Evolutionary conservation across 1,140 invertebrate species (phyloP), one percentile per base, ranked within the genome.

Genomic region (Aradophagus sp.): DNA sequence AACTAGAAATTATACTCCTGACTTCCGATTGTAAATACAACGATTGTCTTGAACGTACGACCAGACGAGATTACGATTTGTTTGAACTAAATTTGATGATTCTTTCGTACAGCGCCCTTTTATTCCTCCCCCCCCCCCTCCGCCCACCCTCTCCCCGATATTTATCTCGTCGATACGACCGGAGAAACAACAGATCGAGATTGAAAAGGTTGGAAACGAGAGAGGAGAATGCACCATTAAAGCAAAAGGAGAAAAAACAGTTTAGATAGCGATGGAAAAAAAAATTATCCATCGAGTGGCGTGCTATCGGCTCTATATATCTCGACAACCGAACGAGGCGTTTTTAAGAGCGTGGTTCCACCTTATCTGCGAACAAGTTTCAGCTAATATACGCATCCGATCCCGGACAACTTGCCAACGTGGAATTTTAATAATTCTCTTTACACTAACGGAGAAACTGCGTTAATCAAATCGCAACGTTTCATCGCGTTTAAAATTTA

Each of bases 321-420:
- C 74, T 61, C 50, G 71, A 74, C 71, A 75, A 48, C 62, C 61
- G 71, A 71, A 70, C 67, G 59, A 71, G 67, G 34, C 59, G 66
- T 77, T 80, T 78, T 79, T 75, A 80, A 81, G 79, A 78, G 76
- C 71, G 31, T 63, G 66, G 62, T 56, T 13, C 66, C 45, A 38
- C 65, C 74, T 81, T 81, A 80, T 80, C 79, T 70, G 50, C 41
- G 74, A 80, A 80, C 78, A 81, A 81, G 80, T 73, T 66, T 55
- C 76, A 47, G 75, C 76, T 81, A 80, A 81, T 80, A 77, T 79
- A 79, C 68, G 71, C 79, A 75, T 76, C 52, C 68, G 65, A 72
- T 63, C 73, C 34, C 31, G 32, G 50, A 35, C 23, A 65, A 50
- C 36, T 61, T 45, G 32, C 53, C 23, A 59, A 58, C 41, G 50